phyloP scores from a whole-genome alignment of 2,113 vertebrate species.

The Electrona antarctica region DNA sequence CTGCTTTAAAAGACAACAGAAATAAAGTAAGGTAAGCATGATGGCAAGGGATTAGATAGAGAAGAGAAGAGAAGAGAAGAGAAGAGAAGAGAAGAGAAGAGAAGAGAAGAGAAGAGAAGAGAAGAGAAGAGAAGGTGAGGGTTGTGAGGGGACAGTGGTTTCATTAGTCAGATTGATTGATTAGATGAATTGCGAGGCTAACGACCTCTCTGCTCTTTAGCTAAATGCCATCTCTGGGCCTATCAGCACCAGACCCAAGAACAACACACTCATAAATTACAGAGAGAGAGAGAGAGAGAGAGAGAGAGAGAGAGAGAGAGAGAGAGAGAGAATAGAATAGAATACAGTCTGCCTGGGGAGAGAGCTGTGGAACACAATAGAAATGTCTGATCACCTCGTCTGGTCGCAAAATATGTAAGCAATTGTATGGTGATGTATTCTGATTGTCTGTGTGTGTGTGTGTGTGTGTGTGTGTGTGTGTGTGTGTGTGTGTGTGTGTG shows the following conservation, averaged over 20 bases:
- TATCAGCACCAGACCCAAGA: constrained; percentile 69
- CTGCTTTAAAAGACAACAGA: too few relatives aligned
- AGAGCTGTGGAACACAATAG: constrained; percentile 20
- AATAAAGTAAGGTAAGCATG: background rate
- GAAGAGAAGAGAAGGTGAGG: constrained; percentile 38
- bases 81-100: constrained; percentile 39
- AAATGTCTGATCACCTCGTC: constrained; percentile 51
- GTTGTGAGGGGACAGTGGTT: constrained; percentile 69
- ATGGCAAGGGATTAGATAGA: constrained; percentile 28
- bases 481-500: constrained; percentile 3
- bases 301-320: constrained; percentile 3
- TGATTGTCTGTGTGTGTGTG: constrained; percentile 1
- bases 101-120: constrained; percentile 28
- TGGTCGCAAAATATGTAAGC: constrained; percentile 32
- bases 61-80: constrained; percentile 55
- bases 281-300: constrained; percentile 16
- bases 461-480: constrained; percentile 10
- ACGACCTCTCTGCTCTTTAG: constrained; percentile 79
- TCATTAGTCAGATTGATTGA: constrained; percentile 81
- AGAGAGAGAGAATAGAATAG: constrained; percentile 13
- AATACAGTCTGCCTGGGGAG: constrained; percentile 36
- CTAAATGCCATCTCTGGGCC: constrained; percentile 79
- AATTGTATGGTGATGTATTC: constrained; percentile 15
- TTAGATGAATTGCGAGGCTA: constrained; percentile 78
- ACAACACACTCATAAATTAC: constrained; percentile 73